Percentiles rank a stretch among this genome's conserved stretches.
These are phyloP conservation scores for Prunella himalayana DNA, from an alignment of 2,113 vertebrate species.

Conservation along the genomic window DNA sequence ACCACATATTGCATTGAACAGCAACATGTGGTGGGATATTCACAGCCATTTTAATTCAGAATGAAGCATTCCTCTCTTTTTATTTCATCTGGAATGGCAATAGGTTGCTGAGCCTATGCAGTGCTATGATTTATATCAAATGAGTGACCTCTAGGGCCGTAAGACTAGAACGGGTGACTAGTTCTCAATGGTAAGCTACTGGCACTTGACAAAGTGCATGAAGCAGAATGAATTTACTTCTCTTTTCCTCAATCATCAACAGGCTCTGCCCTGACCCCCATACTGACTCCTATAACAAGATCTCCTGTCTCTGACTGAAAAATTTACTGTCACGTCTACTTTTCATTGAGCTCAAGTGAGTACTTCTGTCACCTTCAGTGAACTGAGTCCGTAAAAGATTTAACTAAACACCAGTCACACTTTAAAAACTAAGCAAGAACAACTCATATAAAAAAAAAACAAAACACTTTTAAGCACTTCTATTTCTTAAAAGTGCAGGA, in stretches of 20 bases:
- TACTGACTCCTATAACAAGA: slow-evolving; percentile 99
- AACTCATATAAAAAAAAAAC: slow-evolving; percentile 17
- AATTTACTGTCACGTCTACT: slow-evolving; percentile 96
- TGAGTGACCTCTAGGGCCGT: slow-evolving; percentile 96
- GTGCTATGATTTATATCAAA: slow-evolving; percentile 90
- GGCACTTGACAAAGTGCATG: slow-evolving; percentile 99
- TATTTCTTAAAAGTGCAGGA: neutral
- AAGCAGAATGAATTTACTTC: slow-evolving; percentile 99
- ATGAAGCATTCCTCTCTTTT: slow-evolving; percentile 77
- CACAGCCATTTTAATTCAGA: slow-evolving; percentile 74
- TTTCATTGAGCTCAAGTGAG: slow-evolving; percentile 93
- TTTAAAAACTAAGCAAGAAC: slow-evolving; percentile 64
- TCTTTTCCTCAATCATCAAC: slow-evolving; percentile 99
- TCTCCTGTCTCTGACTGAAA: slow-evolving; percentile 95
- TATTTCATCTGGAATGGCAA: slow-evolving; percentile 80
- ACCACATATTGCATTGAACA: slow-evolving; percentile 72
- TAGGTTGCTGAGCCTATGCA: slow-evolving; percentile 82
- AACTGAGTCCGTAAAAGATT: slow-evolving; percentile 74
- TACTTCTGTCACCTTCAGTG: slow-evolving; percentile 96
- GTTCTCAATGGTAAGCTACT: slow-evolving; percentile 99
- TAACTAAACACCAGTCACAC: slow-evolving; percentile 74
- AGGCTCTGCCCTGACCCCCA: slow-evolving; percentile 98
- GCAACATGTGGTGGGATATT: slow-evolving; percentile 79
- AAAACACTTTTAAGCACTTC: neutral
- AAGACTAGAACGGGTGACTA: slow-evolving; percentile 98